Evolutionary conservation across 2,113 vertebrate genomes (phyloP).

Genomic region (Coreoperca whiteheadi): DNA sequence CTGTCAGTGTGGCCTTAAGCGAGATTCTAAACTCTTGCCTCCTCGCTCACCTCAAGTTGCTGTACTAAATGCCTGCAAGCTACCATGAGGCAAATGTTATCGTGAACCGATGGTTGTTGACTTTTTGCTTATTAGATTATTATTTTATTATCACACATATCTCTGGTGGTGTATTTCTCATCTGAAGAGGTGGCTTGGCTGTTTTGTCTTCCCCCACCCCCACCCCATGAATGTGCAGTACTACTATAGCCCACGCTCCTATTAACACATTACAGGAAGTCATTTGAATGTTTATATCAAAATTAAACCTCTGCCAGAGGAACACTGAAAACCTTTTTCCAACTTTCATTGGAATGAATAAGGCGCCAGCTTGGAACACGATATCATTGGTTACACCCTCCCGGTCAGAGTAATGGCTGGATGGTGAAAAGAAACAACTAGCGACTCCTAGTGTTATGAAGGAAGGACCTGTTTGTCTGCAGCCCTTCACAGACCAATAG

Average conservation of each 20-base stretch:
- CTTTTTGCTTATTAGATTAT: not conserved
- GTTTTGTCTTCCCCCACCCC: too few relatives aligned
- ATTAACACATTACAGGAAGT: not conserved
- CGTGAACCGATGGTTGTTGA: not conserved
- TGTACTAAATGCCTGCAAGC: not conserved
- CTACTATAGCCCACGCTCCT: not conserved
- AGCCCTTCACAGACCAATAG: not conserved
- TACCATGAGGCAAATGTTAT: not conserved
- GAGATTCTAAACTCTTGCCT: not conserved
- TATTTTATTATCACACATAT: not conserved
- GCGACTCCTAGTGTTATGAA: not conserved
- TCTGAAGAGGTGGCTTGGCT: too few relatives aligned
- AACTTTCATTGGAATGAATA: not conserved
- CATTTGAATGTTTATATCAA: not conserved
- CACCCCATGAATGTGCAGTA: too few relatives aligned
- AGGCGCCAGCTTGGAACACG: not conserved
- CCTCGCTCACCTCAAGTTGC: not conserved
- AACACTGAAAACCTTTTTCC: not conserved
- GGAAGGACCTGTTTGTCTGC: not conserved
- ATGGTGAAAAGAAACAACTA: not conserved
- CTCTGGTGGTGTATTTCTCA: too few relatives aligned
- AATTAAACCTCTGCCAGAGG: not conserved
- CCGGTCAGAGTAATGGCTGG: not conserved
- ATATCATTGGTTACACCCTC: not conserved
- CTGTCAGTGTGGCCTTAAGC: constrained; percentile 7